Evolutionary conservation across 2,888 invertebrate genomes (phyloP).

Genomic region (Clistopyga incitator): DNA sequence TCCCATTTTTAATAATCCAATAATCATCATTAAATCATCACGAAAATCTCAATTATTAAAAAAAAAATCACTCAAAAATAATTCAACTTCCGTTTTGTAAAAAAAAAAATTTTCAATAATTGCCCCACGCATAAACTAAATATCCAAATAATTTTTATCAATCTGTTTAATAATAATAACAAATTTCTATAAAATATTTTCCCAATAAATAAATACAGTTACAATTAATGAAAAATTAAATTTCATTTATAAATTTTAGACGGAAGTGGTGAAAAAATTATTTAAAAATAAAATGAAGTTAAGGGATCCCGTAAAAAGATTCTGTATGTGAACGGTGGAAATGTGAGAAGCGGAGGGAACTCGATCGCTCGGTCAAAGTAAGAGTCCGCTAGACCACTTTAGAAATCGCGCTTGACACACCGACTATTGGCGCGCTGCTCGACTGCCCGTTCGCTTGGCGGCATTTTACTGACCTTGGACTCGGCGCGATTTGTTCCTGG

Average conservation of each 20-base stretch:
- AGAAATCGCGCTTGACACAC: constrained; percentile 65
- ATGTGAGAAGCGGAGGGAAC: constrained; percentile 51
- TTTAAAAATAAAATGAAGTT: constrained; percentile 1
- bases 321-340: constrained; percentile 20
- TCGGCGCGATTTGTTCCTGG: constrained; percentile 66
- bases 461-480: constrained; percentile 76
- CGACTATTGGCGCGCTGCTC: background rate
- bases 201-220: too few relatives aligned
- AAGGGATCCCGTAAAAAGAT: background rate
- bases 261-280: too few relatives aligned
- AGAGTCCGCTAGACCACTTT: constrained; percentile 64
- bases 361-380: constrained; percentile 54
- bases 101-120: too few relatives aligned
- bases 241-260: too few relatives aligned
- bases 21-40: background rate
- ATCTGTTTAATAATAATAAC: too few relatives aligned
- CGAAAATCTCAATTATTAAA: too few relatives aligned
- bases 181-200: too few relatives aligned
- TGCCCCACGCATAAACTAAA: too few relatives aligned
- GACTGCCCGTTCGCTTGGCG: constrained; percentile 40
- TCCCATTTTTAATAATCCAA: background rate
- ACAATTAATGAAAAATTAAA: background rate
- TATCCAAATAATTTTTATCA: too few relatives aligned
- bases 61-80: too few relatives aligned
- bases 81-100: too few relatives aligned